Evolutionary conservation across 2,113 vertebrate species (phyloP), one percentile per base, ranked within the genome.

Genomic region (Forbesichthys papilliferus): DNA sequence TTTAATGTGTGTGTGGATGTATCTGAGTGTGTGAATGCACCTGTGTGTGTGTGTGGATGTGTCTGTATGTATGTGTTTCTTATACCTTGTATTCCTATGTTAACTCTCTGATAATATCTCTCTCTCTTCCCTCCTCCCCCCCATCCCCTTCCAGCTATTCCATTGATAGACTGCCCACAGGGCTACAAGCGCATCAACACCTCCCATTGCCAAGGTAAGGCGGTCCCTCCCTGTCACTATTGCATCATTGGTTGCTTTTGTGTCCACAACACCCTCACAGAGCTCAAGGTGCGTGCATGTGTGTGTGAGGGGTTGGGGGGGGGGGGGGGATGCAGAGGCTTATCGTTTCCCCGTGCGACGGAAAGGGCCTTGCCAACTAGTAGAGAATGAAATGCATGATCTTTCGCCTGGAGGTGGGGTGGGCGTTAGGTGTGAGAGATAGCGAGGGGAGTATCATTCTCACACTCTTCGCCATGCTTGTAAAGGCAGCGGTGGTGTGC

Each of bases 101-200:
- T n/a, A 11, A 13, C 59, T 46, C 18, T 49, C 8, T 51, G 11
- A 55, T 18, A 13, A 49, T 10, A 49, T 49, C 48, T 33, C 55
- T 16, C 42, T 48, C 60, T 48, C 16, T 16, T 3, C 14, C 27
- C 61, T 18, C 46, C 3, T 5, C 27, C 1, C 27, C 27, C 27
- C 27, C 27, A 16, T 16, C 52, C 59, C 48, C 11, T 71, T 75
- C 61, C 85, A 98, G 97, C 92, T 52, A 93, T 96, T 70, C 93
- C 95, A 73, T 73, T 92, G 65, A 93, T 95, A 71, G 96, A 96
- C 75, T 99, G 98, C 82, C 94, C 96, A 12, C 95, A 92, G 73
- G 98, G 98, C 65, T 99, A 96, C 90, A 97, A 95, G 81, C 93
- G 93, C 80, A 90, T 96, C 79, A 98, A 98, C 92, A 93, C 90